A percentile compares a stretch with the other conserved stretches of the same genome.
Conservation (phyloP, 2,797 vertebrate genomes). For the Anas bahamensis region DNA sequence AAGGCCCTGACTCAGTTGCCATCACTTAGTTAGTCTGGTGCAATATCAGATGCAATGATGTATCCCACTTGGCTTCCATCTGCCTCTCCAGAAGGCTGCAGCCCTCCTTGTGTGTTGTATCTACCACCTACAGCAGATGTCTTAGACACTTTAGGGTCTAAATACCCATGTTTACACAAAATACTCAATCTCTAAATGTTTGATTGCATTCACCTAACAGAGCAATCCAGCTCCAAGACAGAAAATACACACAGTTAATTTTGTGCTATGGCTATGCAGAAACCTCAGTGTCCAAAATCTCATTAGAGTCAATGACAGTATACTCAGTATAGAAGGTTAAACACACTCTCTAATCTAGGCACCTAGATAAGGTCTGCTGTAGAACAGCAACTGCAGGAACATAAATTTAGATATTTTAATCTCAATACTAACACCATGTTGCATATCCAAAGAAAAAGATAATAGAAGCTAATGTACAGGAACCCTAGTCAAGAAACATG, state of each 20-base stretch:
- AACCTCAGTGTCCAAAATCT: neutral
- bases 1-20: neutral
- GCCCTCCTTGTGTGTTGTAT: neutral
- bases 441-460: neutral
- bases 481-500: neutral
- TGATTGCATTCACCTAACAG: neutral
- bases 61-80: neutral
- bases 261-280: neutral
- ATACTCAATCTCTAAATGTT: neutral
- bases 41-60: neutral
- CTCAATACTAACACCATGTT: neutral
- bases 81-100: slow-evolving; percentile 1
- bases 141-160: neutral
- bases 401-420: neutral
- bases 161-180: neutral
- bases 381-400: neutral
- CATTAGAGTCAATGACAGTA: neutral
- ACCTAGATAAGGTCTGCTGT: neutral
- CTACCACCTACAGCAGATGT: neutral
- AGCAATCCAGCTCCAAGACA: neutral
- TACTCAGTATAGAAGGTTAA: neutral
- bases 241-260: neutral
- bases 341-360: neutral
- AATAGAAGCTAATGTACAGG: neutral
- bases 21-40: neutral